phyloP scores from a whole-genome alignment of 1,140 invertebrate species.

The Solenopsis fugax region DNA sequence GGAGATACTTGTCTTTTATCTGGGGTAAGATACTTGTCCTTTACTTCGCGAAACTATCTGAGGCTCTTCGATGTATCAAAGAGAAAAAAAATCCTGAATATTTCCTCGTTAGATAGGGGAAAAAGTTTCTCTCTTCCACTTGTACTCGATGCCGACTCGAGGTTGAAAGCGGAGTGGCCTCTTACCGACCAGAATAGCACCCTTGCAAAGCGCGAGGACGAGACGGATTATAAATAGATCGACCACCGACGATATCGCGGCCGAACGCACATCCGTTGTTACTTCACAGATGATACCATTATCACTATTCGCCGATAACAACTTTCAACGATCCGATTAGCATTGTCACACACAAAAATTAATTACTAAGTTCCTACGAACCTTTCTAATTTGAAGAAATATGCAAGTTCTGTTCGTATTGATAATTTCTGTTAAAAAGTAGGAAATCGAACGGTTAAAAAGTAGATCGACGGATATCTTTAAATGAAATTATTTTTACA shows the following conservation, averaged over 20 bases:
- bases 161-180: conserved; percentile 63
- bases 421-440: neutral
- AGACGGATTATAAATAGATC: conserved; percentile 70
- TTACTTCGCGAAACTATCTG: neutral
- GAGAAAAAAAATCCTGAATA: neutral
- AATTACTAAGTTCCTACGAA: neutral
- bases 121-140: conserved; percentile 55
- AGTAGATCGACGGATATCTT: neutral
- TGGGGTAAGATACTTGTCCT: no score
- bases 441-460: neutral
- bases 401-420: neutral
- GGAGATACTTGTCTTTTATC: neutral
- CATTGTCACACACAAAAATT: neutral
- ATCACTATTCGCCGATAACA: conserved; percentile 8
- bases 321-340: neutral
- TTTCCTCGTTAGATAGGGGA: conserved; percentile 30
- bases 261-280: conserved; percentile 62
- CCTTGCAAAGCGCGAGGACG: conserved; percentile 68
- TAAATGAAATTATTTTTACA: neutral
- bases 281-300: conserved; percentile 15
- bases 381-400: neutral
- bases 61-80: neutral
- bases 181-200: conserved; percentile 73
- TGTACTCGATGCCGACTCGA: conserved; percentile 58
- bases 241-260: conserved; percentile 66